Conservation (phyloP, 2,797 vertebrate species). For the Platalea minor region DNA sequence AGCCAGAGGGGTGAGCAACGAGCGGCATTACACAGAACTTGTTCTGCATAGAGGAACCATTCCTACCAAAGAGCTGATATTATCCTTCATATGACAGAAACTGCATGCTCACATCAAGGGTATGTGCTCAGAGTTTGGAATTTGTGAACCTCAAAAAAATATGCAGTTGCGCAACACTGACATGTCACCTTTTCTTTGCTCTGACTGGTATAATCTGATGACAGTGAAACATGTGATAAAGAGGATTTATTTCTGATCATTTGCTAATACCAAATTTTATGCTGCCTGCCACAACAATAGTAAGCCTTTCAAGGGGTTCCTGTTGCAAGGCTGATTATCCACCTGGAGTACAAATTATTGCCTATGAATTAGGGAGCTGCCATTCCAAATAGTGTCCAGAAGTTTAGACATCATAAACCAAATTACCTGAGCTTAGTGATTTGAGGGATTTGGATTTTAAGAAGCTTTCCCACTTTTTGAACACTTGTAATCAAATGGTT, state of each 20-base stretch:
- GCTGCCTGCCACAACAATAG: not conserved
- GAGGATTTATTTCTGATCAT: not conserved
- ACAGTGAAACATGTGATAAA: not conserved
- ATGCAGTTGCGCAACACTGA: not conserved
- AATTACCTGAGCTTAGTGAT: not conserved
- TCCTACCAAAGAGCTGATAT: not conserved
- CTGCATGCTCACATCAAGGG: rapidly evolving
- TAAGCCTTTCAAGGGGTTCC: not conserved
- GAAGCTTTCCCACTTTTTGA: not conserved
- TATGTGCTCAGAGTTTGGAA: not conserved
- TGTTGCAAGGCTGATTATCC: not conserved
- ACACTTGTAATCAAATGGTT: not conserved
- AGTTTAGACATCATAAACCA: not conserved
- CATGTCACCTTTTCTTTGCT: not conserved
- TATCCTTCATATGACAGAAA: not conserved
- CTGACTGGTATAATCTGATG: not conserved
- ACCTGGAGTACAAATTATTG: not conserved
- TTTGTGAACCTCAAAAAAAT: not conserved
- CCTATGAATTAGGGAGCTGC: not conserved
- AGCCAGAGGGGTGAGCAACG: not conserved
- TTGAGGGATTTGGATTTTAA: not conserved
- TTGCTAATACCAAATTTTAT: not conserved
- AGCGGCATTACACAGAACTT: not conserved
- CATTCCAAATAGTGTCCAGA: not conserved
- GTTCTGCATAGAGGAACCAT: not conserved